phyloP scores from a whole-genome alignment of 2,888 invertebrate species.

The Nemotelus pantherinus region DNA sequence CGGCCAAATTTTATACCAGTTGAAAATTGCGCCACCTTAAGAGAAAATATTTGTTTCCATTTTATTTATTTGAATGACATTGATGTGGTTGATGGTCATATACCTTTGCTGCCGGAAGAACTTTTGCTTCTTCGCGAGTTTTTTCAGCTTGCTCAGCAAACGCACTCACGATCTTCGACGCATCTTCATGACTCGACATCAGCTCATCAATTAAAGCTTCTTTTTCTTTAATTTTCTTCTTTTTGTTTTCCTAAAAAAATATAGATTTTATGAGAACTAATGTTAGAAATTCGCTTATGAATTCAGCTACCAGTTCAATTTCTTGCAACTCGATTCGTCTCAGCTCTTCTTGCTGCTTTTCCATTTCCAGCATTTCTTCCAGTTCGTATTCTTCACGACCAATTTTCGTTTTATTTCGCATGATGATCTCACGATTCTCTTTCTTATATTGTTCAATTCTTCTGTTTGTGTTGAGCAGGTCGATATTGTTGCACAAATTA shows the following conservation, averaged over 20 bases:
- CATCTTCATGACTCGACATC: slow-evolving; percentile 91
- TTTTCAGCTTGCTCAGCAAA: slow-evolving; percentile 79
- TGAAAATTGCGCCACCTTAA: slow-evolving; percentile 77
- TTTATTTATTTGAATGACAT: slow-evolving; percentile 4
- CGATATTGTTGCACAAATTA: slow-evolving; percentile 89
- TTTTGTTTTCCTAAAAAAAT: slow-evolving; percentile 71
- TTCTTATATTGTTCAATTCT: slow-evolving; percentile 90
- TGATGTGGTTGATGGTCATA: slow-evolving; percentile 41
- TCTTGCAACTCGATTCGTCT: slow-evolving; percentile 77
- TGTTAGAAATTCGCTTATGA: slow-evolving; percentile 7
- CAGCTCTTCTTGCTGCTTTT: slow-evolving; percentile 79
- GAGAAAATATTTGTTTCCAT: slow-evolving; percentile 3
- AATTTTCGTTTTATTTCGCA: slow-evolving; percentile 80
- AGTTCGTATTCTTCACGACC: slow-evolving; percentile 86
- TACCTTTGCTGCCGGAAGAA: slow-evolving; percentile 62
- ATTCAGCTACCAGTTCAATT: slow-evolving; percentile 60
- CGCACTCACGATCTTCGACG: slow-evolving; percentile 84
- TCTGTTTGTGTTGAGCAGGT: slow-evolving; percentile 87
- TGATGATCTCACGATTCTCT: slow-evolving; percentile 86
- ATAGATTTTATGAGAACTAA: not conserved
- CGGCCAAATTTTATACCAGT: slow-evolving; percentile 85
- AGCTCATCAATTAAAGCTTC: slow-evolving; percentile 95
- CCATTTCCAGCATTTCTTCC: slow-evolving; percentile 84
- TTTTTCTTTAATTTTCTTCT: slow-evolving; percentile 84
- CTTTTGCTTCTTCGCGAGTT: slow-evolving; percentile 70